Base-by-base conservation (phyloP, 1,140 invertebrate genomes). In the Spodoptera frugiperda region DNA sequence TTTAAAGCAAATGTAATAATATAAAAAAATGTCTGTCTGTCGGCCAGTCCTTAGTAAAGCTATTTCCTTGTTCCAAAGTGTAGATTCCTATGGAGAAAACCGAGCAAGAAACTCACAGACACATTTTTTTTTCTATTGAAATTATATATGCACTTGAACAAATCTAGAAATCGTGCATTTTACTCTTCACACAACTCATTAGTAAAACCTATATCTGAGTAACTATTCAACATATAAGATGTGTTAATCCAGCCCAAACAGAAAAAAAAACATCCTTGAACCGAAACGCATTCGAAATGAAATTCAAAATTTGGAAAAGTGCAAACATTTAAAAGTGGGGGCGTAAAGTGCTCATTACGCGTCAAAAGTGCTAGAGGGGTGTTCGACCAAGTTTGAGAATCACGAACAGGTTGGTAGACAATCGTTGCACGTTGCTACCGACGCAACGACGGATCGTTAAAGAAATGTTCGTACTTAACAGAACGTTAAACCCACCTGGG, bases 271-370 rank as follows among this genome's bases (percentile, higher is more conserved):
- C 19, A 19, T 11, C 6, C 33, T 39, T 39, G 33, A 39, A 30
- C 11, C 11, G 0, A 25, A 57, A 57, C 19, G 14, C 48, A 53
- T 73, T 67, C 33, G 65, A 67, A 78, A 74, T 57, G 72, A 57
- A 79, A 79, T 70, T 44, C 17, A 76, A 76, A 70, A 76, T 65
- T 68, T 72, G 30, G 57, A 72, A 75, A 76, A 79, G 55, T 54
- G 68, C 54, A 76, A 79, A 76, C 73, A 76, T 76, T 79, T 72
- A 51, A 57, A 19, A 48, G 57, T 8, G 55, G 73, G 78, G 73
- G 57, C 67, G 5, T 6, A 21, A 65, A 70, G 61, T 63, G 67
- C 74, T 79, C 78, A 77, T 79, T 79, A 79, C 49, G 74, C 51
- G 59, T 68, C 67, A 59, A 53, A 68, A 63, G 75, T 53, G 63